Percentiles rank a stretch among this genome's conserved stretches.
phyloP scores from a whole-genome alignment of 2,888 invertebrate genomes.

The Diplazon laetatorius region DNA sequence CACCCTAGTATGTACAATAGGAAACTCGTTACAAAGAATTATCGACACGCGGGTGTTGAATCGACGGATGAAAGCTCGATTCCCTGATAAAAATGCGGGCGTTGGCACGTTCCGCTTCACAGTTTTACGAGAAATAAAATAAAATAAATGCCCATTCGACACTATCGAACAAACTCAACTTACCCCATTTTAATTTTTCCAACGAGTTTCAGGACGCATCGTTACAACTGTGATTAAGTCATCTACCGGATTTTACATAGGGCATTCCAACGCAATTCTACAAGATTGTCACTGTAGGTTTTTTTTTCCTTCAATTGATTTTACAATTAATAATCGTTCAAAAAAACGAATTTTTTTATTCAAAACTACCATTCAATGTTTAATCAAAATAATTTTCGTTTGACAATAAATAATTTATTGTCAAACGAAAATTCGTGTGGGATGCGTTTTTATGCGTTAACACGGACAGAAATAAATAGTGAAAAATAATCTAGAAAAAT shows the following conservation, averaged over 20 bases:
- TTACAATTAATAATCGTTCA: too few relatives aligned
- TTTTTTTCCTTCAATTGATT: too few relatives aligned
- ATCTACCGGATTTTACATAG: neutral
- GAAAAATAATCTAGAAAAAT: too few relatives aligned
- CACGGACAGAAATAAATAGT: too few relatives aligned
- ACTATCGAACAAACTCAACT: neutral
- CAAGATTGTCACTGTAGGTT: too few relatives aligned
- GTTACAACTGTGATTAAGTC: neutral
- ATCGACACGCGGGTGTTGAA: neutral
- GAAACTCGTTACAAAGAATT: neutral
- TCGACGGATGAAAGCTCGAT: neutral
- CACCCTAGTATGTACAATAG: neutral
- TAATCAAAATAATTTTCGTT: too few relatives aligned
- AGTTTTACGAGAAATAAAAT: neutral
- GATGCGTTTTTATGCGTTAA: too few relatives aligned
- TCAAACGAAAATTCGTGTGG: too few relatives aligned
- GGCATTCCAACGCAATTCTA: too few relatives aligned
- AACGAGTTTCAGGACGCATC: neutral
- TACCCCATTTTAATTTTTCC: neutral
- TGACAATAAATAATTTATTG: too few relatives aligned
- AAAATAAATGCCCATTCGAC: neutral
- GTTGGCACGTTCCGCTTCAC: neutral
- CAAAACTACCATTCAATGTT: too few relatives aligned
- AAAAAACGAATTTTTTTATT: too few relatives aligned
- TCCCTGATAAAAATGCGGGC: conserved; percentile 2